Percentiles rank a stretch among this genome's conserved stretches.
Evolutionary conservation across 2,888 invertebrate species (phyloP).

Genomic region (Microctonus aethiopoides): DNA sequence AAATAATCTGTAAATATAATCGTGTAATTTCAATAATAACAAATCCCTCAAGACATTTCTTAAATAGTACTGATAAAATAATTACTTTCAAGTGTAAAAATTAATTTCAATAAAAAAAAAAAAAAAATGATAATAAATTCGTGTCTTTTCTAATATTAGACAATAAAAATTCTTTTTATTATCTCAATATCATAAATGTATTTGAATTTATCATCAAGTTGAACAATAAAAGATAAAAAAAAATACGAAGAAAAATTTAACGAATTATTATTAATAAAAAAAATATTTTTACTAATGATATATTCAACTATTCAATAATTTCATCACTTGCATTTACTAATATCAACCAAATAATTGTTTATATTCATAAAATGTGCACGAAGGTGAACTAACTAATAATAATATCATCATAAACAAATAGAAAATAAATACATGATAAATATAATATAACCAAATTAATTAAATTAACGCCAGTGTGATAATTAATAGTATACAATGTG

Average conservation of each 20-base stretch:
- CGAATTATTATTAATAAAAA: background rate
- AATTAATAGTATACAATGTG: background rate
- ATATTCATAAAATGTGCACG: background rate
- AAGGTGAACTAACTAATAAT: background rate
- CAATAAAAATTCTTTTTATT: no score
- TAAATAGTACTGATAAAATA: no score
- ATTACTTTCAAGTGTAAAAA: no score
- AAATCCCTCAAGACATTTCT: no score
- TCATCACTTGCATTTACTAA: background rate
- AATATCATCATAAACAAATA: background rate
- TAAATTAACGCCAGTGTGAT: background rate
- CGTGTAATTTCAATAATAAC: background rate
- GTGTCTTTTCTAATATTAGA: no score
- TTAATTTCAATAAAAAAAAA: no score
- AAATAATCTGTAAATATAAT: background rate
- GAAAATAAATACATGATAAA: background rate
- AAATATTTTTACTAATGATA: background rate
- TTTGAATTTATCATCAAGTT: no score
- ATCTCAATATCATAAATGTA: no score
- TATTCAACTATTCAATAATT: background rate
- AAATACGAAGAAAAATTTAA: background rate
- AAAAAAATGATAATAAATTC: background rate
- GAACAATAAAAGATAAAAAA: background rate
- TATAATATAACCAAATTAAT: background rate
- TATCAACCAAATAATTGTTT: background rate